Evolutionary conservation across 2,113 vertebrate genomes (phyloP).

Genomic region (Indicator indicator): DNA sequence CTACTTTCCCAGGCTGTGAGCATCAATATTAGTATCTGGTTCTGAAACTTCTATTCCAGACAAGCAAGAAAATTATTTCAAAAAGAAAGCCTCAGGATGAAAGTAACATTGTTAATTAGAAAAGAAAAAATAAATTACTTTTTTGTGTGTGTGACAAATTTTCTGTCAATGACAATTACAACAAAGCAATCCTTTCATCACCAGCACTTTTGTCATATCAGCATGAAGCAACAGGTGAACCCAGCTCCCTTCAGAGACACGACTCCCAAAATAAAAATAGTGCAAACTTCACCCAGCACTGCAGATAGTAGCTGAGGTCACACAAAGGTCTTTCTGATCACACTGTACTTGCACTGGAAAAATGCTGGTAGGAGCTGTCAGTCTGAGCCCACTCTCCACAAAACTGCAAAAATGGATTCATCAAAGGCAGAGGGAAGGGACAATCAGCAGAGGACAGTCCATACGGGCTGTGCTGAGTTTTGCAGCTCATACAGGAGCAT

Average conservation of each 20-base stretch:
- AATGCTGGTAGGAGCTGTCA: background rate
- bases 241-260: background rate
- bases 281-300: background rate
- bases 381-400: background rate
- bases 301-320: background rate
- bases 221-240: background rate
- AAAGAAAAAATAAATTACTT: background rate
- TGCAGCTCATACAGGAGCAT: background rate
- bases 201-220: background rate
- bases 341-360: background rate
- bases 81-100: background rate
- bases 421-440: background rate
- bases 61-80: background rate
- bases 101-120: slow-evolving; percentile 11
- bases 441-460: background rate
- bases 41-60: background rate
- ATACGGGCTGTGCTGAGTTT: accelerated
- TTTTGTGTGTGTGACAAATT: background rate
- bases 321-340: background rate
- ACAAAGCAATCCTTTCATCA: background rate
- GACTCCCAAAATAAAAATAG: background rate
- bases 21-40: background rate
- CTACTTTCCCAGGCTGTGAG: background rate
- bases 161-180: background rate
- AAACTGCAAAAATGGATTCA: background rate